phyloP scores from a whole-genome alignment of 2,888 invertebrate species.

The Rhogogaster chlorosoma region DNA sequence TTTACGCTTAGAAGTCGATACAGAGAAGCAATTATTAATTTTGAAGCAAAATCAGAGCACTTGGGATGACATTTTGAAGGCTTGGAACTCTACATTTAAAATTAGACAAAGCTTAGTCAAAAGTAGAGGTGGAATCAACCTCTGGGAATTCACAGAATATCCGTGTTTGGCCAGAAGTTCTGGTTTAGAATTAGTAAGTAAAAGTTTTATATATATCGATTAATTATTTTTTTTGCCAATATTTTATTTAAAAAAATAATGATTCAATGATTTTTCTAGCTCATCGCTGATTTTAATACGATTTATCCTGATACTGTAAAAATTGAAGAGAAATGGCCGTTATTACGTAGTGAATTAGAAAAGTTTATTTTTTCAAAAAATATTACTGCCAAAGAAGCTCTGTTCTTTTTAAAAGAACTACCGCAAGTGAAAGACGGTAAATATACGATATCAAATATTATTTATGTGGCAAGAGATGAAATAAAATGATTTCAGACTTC shows the following conservation, averaged over 20 bases:
- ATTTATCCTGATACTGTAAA: neutral
- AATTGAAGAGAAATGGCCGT: neutral
- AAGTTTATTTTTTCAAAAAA: neutral
- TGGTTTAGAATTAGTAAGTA: neutral
- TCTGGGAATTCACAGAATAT: neutral
- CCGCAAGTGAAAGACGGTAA: neutral
- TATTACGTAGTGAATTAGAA: neutral
- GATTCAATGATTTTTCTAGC: neutral
- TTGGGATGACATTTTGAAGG: neutral
- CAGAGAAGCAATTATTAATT: neutral
- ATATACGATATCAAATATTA: no score
- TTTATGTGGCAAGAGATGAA: no score
- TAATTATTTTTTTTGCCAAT: neutral
- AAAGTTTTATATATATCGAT: neutral
- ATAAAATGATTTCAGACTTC: no score
- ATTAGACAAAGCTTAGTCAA: neutral
- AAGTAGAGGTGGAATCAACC: neutral
- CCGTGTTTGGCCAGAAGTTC: neutral
- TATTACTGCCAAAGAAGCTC: neutral
- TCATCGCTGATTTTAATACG: neutral
- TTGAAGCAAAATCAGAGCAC: neutral
- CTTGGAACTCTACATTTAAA: neutral
- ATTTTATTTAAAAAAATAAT: neutral
- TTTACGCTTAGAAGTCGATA: neutral
- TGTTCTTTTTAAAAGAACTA: neutral